These are phyloP conservation scores for Leptinotarsa juncta DNA, from an alignment of 2,888 invertebrate species.

Conservation along the genomic window DNA sequence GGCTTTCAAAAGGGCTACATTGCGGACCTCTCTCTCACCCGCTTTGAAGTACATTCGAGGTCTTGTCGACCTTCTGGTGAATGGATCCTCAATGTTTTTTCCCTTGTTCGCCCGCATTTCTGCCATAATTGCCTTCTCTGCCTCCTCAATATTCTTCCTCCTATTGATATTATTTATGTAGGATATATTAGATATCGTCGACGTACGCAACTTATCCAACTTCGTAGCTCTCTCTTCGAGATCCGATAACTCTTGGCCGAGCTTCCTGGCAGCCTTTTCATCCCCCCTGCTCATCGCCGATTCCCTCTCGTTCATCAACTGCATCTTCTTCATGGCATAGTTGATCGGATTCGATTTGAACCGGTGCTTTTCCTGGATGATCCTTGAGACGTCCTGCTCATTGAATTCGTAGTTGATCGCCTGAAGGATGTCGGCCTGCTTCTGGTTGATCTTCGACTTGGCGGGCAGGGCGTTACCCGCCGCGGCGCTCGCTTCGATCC, in stretches of 20 bases:
- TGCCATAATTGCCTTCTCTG: constrained; percentile 94
- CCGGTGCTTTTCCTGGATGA: too few relatives aligned
- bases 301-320: too few relatives aligned
- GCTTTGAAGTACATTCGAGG: constrained; percentile 87
- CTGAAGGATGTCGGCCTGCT: constrained; percentile 85
- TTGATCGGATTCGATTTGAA: too few relatives aligned
- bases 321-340: too few relatives aligned
- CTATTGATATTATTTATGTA: constrained; percentile 97
- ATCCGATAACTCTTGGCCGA: constrained; percentile 63
- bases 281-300: constrained; percentile 59
- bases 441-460: constrained; percentile 84
- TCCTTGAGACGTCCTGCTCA: too few relatives aligned
- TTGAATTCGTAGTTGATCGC: constrained; percentile 88
- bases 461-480: constrained; percentile 77
- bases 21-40: constrained; percentile 60
- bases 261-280: too few relatives aligned
- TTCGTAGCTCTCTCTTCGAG: constrained; percentile 92
- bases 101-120: constrained; percentile 69
- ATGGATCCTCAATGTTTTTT: constrained; percentile 82
- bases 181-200: constrained; percentile 93
- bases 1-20: constrained; percentile 61
- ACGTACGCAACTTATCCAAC: constrained; percentile 89
- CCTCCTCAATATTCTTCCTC: constrained; percentile 91
- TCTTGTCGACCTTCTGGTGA: constrained; percentile 89
- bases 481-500: constrained; percentile 85